Evolutionary conservation across 1,140 invertebrate species (phyloP).

Genomic region (Rhynchophorus ferrugineus): DNA sequence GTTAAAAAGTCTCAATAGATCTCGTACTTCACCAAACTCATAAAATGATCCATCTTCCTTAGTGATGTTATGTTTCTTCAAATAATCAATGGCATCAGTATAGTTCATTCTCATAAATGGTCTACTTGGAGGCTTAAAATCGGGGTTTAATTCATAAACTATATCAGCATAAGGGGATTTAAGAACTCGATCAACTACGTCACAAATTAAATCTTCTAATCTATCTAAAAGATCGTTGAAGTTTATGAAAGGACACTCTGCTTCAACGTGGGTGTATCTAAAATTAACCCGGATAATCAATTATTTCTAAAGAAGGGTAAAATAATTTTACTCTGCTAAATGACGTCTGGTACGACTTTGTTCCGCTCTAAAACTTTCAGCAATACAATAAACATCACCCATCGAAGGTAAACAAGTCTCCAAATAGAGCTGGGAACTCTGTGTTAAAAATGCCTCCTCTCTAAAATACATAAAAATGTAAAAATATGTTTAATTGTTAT

Average conservation of each 20-base stretch:
- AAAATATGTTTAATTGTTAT: constrained; percentile 30
- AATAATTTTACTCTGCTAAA: constrained; percentile 82
- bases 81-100: constrained; percentile 86
- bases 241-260: constrained; percentile 90
- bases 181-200: constrained; percentile 89
- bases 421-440: constrained; percentile 97
- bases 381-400: constrained; percentile 96
- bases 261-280: constrained; percentile 95
- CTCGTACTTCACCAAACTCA: constrained; percentile 88
- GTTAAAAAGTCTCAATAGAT: constrained; percentile 2
- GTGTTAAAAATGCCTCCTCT: constrained; percentile 89
- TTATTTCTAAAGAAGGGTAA: too few relatives aligned
- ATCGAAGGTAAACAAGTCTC: constrained; percentile 92
- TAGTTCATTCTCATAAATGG: constrained; percentile 96
- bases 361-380: constrained; percentile 96
- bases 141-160: constrained; percentile 86
- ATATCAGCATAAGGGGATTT: constrained; percentile 73
- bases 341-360: constrained; percentile 93
- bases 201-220: constrained; percentile 92
- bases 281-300: constrained; percentile 18
- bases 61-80: constrained; percentile 87
- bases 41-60: constrained; percentile 97
- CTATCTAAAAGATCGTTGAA: constrained; percentile 88
- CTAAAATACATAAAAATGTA: constrained; percentile 43
- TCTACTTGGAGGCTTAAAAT: constrained; percentile 78